Evolutionary conservation across 2,888 invertebrate genomes (phyloP).

Genomic region (Drosophila buzzatii): DNA sequence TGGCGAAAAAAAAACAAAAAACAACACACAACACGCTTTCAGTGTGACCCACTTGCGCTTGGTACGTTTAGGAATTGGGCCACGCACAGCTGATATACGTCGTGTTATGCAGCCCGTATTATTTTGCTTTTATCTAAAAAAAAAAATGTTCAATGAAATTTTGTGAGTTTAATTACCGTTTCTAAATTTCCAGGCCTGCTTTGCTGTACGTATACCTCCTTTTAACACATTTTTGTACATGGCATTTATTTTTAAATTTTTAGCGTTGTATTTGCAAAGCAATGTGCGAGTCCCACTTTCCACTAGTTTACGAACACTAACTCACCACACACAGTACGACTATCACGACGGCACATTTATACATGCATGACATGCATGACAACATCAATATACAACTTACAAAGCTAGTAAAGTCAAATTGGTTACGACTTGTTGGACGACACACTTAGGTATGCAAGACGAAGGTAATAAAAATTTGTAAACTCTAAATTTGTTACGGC

Average conservation of each 20-base stretch:
- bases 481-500: too few species aligned
- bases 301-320: conserved; percentile 32
- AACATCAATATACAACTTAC: background rate
- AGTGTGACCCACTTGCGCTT: conserved; percentile 55
- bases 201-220: conserved; percentile 77
- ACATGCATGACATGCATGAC: too few species aligned
- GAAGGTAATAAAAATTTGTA: background rate
- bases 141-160: conserved; percentile 23
- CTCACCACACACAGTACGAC: conserved; percentile 9
- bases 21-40: conserved; percentile 56
- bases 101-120: conserved; percentile 39
- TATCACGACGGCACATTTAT: background rate
- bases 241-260: conserved; percentile 26
- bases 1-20: conserved; percentile 29
- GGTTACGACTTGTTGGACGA: background rate
- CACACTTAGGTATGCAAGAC: background rate
- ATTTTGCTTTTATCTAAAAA: conserved; percentile 2
- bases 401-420: background rate
- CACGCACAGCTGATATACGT: conserved; percentile 58
- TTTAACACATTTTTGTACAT: conserved; percentile 81
- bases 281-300: background rate
- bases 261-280: conserved; percentile 12
- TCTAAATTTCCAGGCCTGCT: conserved; percentile 81
- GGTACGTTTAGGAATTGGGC: conserved; percentile 45
- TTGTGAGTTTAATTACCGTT: conserved; percentile 68